Percentiles rank a stretch among this genome's conserved stretches.
Evolutionary conservation across 2,888 invertebrate species (phyloP).

Genomic region (Leptogaster cylindrica): DNA sequence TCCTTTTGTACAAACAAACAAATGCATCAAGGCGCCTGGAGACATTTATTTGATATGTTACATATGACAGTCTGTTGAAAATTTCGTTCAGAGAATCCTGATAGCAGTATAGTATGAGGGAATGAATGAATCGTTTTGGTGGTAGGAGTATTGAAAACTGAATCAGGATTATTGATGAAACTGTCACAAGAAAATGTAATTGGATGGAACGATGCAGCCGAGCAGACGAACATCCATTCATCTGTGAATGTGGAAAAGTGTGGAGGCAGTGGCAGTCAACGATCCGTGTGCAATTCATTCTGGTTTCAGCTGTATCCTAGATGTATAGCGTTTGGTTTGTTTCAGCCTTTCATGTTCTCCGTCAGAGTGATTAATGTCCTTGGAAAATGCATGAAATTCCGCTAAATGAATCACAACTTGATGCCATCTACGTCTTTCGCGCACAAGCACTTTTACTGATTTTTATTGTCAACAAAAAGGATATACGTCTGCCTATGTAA

Average conservation of each 20-base stretch:
- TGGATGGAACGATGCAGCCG: constrained; percentile 50
- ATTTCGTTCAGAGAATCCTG: no score
- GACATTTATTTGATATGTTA: constrained; percentile 27
- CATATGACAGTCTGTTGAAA: constrained; percentile 27
- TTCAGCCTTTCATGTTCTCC: constrained; percentile 50
- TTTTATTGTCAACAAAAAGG: constrained; percentile 32
- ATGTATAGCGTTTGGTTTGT: constrained; percentile 42
- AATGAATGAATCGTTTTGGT: no score
- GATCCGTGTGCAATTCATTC: constrained; percentile 31
- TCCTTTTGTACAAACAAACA: no score
- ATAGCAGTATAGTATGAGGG: no score
- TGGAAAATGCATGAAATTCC: constrained; percentile 62
- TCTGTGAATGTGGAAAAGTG: constrained; percentile 49
- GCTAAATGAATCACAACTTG: constrained; percentile 60
- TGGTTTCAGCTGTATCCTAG: constrained; percentile 16
- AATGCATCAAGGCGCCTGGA: constrained; percentile 22
- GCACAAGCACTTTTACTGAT: constrained; percentile 12
- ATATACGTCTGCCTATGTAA: constrained; percentile 17
- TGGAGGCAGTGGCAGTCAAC: constrained; percentile 40
- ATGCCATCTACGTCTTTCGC: constrained; percentile 16
- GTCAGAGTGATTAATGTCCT: constrained; percentile 61
- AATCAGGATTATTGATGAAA: constrained; percentile 50
- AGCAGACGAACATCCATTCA: constrained; percentile 50
- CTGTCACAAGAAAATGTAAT: constrained; percentile 51
- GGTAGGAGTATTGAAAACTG: constrained; percentile 49